Evolutionary conservation across 2,888 invertebrate genomes (phyloP).

Genomic region (Machimus rusticus): DNA sequence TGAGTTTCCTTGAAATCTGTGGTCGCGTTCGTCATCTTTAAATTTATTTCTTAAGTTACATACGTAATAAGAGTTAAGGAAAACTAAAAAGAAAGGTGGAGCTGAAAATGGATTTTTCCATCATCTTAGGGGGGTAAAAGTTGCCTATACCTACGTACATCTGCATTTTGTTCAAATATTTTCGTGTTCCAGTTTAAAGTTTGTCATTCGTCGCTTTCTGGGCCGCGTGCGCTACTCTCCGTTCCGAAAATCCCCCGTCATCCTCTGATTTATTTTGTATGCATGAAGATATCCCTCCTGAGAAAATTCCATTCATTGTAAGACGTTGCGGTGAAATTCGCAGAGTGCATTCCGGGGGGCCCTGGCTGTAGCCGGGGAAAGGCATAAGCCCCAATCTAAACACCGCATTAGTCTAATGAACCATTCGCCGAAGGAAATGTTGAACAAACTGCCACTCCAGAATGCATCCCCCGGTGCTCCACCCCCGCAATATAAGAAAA

Average conservation of each 20-base stretch:
- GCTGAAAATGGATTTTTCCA: neutral
- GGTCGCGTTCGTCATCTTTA: neutral
- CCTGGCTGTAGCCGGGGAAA: neutral
- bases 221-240: neutral
- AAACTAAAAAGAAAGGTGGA: neutral
- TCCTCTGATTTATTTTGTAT: slow-evolving; percentile 25
- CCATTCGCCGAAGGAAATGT: slow-evolving; percentile 52
- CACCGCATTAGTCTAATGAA: slow-evolving; percentile 62
- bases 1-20: neutral
- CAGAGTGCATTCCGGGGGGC: neutral
- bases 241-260: neutral
- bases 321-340: slow-evolving; percentile 2
- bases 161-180: neutral
- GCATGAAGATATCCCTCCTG: slow-evolving; percentile 17
- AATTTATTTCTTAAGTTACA: neutral
- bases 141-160: neutral
- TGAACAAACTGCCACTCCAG: slow-evolving; percentile 15
- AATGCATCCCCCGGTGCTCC: neutral
- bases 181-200: slow-evolving; percentile 10
- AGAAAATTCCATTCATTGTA: slow-evolving; percentile 18
- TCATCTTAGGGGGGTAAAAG: neutral
- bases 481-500: neutral
- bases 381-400: slow-evolving; percentile 53
- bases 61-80: neutral
- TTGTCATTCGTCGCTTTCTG: neutral